phyloP scores from a whole-genome alignment of 2,113 vertebrate species.

The Agapornis roseicollis region DNA sequence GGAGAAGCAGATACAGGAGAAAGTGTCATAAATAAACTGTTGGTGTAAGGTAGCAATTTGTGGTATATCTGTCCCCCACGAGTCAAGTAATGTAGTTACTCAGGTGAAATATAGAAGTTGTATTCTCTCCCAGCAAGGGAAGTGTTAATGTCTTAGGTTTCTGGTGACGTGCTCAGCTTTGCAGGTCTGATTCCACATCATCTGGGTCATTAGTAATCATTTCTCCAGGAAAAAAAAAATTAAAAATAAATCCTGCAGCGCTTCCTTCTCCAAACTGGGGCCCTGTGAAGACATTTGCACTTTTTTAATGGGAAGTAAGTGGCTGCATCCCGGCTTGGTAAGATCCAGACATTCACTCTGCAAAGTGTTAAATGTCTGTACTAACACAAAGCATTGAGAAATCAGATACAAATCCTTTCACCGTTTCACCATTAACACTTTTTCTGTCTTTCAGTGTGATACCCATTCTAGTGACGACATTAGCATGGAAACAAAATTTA shows the following conservation, averaged over 20 bases:
- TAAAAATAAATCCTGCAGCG: not conserved
- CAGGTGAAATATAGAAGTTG: not conserved
- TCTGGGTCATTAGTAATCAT: not conserved
- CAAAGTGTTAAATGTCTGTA: not conserved
- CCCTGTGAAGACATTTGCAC: not conserved
- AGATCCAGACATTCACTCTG: accelerated
- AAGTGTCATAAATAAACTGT: not conserved
- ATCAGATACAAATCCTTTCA: not conserved
- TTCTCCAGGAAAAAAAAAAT: not conserved
- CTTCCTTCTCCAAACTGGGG: not conserved
- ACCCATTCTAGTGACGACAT: not conserved
- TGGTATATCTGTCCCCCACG: not conserved
- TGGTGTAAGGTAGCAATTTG: not conserved
- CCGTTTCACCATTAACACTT: not conserved
- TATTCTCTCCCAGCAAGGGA: not conserved
- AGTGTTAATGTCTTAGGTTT: not conserved
- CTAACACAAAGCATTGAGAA: not conserved
- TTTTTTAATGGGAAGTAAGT: not conserved
- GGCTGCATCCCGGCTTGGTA: not conserved
- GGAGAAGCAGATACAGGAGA: not conserved
- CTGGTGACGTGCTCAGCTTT: not conserved
- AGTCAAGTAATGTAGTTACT: not conserved
- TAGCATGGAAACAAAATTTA: not conserved
- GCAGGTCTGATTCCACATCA: not conserved
- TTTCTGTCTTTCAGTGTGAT: not conserved